phyloP scores from a whole-genome alignment of 1,140 invertebrate genomes.

The Eriocheir sinensis region DNA sequence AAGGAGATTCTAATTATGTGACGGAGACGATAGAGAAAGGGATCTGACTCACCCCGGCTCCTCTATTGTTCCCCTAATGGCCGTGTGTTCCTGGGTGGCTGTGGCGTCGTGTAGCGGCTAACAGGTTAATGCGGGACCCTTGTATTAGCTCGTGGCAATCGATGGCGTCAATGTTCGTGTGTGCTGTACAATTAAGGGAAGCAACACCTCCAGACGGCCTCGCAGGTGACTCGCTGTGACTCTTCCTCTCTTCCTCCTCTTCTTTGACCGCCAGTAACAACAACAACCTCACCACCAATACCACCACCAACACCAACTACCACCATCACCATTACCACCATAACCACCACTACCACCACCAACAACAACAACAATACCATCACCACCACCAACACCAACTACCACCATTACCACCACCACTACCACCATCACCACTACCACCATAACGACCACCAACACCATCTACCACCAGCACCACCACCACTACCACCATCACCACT shows the following conservation, averaged over 20 bases:
- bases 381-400: neutral
- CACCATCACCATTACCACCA: neutral
- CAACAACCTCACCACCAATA: too few relatives aligned
- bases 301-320: neutral
- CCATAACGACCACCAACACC: neutral
- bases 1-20: neutral
- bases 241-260: too few relatives aligned
- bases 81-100: too few relatives aligned
- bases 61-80: too few relatives aligned
- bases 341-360: too few relatives aligned
- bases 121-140: neutral
- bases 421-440: neutral
- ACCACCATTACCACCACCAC: neutral
- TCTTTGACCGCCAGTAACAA: too few relatives aligned
- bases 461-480: neutral
- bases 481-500: neutral
- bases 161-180: slow-evolving; percentile 51
- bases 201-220: neutral
- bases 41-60: too few relatives aligned
- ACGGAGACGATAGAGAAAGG: too few relatives aligned
- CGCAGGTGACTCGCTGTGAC: too few relatives aligned
- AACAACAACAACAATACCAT: too few relatives aligned
- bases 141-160: neutral
- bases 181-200: slow-evolving; percentile 32
- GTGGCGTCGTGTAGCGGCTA: neutral